Conservation (phyloP, 2,888 invertebrate species). For the Monoplex corrugatus region DNA sequence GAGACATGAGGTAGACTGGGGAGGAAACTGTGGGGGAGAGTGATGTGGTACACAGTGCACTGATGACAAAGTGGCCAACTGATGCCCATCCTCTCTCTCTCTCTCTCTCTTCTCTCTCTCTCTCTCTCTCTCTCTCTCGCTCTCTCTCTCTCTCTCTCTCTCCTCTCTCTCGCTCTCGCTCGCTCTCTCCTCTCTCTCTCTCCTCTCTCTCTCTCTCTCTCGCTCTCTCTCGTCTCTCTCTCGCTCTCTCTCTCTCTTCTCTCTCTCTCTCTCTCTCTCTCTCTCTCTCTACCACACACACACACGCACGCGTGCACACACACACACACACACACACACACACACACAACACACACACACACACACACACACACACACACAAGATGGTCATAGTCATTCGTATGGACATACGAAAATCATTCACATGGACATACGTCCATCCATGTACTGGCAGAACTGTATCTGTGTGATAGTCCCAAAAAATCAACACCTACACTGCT, state of each 20-base stretch:
- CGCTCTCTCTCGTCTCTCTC: neutral
- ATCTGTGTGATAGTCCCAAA: too few species aligned
- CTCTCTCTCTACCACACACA: neutral
- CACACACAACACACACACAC: slow-evolving; percentile 9
- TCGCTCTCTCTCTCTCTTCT: neutral
- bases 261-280: neutral
- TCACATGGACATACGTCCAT: too few species aligned
- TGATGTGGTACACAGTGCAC: too few species aligned
- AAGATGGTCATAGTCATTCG: neutral
- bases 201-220: neutral
- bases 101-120: neutral
- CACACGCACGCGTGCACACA: neutral
- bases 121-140: neutral
- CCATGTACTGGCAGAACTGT: too few species aligned
- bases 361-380: slow-evolving; percentile 19
- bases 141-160: neutral
- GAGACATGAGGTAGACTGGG: too few species aligned
- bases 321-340: slow-evolving; percentile 17
- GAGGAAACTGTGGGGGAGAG: too few species aligned
- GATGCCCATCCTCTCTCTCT: neutral
- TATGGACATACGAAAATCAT: neutral
- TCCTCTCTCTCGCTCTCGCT: neutral
- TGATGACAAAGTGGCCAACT: too few species aligned
- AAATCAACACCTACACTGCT: too few species aligned
- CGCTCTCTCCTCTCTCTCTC: too few species aligned